Evolutionary conservation across 2,113 vertebrate species (phyloP).

Genomic region (Brienomyrus brachyistius): DNA sequence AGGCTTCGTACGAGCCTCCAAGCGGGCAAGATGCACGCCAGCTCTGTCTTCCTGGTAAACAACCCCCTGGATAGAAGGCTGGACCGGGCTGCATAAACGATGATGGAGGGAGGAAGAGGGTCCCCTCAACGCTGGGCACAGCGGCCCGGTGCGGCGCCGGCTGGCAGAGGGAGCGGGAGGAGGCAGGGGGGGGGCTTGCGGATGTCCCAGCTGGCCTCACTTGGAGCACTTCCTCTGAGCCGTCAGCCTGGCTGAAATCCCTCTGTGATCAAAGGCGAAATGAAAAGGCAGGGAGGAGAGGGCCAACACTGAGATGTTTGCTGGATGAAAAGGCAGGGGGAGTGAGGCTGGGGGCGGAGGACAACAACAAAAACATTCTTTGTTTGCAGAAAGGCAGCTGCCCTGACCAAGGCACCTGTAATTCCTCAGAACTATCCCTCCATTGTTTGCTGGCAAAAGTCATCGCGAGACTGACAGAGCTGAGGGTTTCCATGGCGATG

Average conservation of each 20-base stretch:
- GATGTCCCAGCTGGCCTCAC: neutral
- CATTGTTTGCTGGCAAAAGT: conserved; percentile 3
- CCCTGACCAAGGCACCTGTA: neutral
- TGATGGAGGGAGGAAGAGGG: neutral
- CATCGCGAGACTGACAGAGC: neutral
- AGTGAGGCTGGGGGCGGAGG: neutral
- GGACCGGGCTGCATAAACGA: neutral
- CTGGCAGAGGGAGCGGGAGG: neutral
- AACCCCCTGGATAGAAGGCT: neutral
- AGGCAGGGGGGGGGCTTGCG: neutral
- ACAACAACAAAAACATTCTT: neutral
- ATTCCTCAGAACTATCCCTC: neutral
- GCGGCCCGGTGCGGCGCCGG: neutral
- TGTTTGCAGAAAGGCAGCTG: conserved; percentile 10
- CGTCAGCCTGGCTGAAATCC: neutral
- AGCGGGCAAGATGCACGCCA: neutral
- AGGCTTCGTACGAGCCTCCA: neutral
- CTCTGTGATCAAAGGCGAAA: conserved; percentile 9
- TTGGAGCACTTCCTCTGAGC: neutral
- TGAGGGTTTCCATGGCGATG: conserved; percentile 1
- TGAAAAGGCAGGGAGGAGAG: neutral
- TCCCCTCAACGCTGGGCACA: neutral
- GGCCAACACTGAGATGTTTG: conserved; percentile 1
- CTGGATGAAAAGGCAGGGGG: neutral
- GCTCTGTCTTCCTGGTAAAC: neutral